Percentiles rank a stretch among this genome's conserved stretches.
Evolutionary conservation across 2,888 invertebrate species (phyloP).

Genomic region (Leptinotarsa juncta): DNA sequence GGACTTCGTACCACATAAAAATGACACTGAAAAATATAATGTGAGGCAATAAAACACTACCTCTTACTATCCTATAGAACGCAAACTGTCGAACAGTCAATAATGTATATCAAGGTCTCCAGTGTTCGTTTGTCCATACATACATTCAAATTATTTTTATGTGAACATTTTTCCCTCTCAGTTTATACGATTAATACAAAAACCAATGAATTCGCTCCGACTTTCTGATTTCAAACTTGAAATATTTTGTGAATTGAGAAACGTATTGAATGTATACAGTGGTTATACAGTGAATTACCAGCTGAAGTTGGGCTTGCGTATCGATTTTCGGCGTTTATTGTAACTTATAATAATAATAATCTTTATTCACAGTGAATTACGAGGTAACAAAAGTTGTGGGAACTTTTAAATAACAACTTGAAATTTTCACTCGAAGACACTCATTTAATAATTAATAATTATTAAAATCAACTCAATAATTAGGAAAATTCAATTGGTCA

Average conservation of each 20-base stretch:
- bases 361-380: no score
- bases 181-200: constrained; percentile 36
- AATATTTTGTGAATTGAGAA: constrained; percentile 6
- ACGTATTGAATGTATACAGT: background rate
- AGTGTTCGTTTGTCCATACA: constrained; percentile 55
- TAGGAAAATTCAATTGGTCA: no score
- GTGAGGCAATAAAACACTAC: constrained; percentile 58
- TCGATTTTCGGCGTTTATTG: background rate
- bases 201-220: background rate
- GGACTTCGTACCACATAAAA: constrained; percentile 48
- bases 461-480: no score
- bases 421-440: no score
- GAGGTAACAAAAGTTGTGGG: no score
- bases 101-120: constrained; percentile 53
- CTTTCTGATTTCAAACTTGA: constrained; percentile 12
- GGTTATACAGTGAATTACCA: background rate
- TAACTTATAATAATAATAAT: background rate
- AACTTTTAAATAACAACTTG: no score
- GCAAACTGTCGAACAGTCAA: constrained; percentile 46
- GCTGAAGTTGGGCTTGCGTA: background rate
- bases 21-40: constrained; percentile 58
- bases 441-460: no score
- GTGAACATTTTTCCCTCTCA: constrained; percentile 48
- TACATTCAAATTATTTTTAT: constrained; percentile 61
- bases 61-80: constrained; percentile 55